Evolutionary conservation across 2,888 invertebrate genomes (phyloP).

Genomic region (Gastrophysa polygoni): DNA sequence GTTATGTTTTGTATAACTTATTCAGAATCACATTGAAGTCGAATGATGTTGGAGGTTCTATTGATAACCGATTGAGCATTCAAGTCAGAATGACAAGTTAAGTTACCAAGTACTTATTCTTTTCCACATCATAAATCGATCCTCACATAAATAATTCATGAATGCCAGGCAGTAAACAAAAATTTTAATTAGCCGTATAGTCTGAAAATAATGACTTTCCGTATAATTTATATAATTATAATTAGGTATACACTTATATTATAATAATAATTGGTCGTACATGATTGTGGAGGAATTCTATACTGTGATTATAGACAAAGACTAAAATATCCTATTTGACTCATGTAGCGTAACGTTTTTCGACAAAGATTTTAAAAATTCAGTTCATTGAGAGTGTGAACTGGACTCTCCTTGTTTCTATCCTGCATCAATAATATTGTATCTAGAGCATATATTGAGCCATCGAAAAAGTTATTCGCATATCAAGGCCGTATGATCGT

Average conservation of each 20-base stretch:
- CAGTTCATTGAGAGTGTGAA: neutral
- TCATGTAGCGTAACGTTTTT: neutral
- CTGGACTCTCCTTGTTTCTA: no score
- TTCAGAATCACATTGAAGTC: no score
- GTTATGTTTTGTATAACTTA: no score
- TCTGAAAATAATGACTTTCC: neutral
- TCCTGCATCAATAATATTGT: no score
- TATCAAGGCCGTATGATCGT: no score
- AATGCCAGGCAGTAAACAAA: neutral
- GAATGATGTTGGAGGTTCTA: no score
- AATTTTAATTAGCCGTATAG: neutral
- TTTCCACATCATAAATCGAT: neutral
- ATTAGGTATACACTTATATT: neutral
- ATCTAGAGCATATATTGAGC: no score
- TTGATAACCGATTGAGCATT: no score
- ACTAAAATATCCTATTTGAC: neutral
- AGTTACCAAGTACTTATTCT: no score
- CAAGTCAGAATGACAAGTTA: no score
- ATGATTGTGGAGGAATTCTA: neutral
- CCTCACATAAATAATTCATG: neutral
- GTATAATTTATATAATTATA: neutral
- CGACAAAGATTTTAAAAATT: neutral
- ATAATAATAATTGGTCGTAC: neutral
- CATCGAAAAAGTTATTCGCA: no score
- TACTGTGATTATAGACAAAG: neutral